Evolutionary conservation across 2,113 vertebrate species (phyloP).

Genomic region (Turnix velox): DNA sequence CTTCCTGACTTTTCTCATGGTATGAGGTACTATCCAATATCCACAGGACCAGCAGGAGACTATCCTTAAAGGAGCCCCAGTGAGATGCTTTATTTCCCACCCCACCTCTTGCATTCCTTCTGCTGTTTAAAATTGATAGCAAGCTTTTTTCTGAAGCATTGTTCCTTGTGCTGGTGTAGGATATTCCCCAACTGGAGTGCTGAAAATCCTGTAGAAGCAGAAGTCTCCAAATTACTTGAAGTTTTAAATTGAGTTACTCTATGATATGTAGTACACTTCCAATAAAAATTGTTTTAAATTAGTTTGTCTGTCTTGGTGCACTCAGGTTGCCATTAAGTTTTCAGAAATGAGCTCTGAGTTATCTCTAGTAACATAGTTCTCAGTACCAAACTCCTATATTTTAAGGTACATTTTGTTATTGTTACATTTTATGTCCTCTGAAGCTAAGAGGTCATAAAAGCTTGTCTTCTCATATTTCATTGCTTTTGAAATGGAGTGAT

Average conservation of each 20-base stretch:
- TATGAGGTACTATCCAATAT: neutral
- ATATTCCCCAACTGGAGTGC: neutral
- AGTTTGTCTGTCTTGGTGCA: neutral
- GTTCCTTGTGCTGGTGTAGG: fast-evolving
- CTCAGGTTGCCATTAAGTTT: neutral
- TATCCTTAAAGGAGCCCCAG: neutral
- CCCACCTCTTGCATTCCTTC: neutral
- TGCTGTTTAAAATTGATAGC: neutral
- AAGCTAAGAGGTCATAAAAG: neutral
- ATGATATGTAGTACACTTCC: fast-evolving
- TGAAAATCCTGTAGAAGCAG: neutral
- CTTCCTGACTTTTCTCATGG: neutral
- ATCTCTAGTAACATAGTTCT: neutral
- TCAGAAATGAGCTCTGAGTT: neutral
- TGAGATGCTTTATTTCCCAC: neutral
- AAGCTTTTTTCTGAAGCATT: neutral
- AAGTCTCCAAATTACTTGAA: neutral
- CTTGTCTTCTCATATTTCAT: neutral
- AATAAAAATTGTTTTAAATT: neutral
- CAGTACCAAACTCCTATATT: neutral
- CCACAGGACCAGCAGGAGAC: neutral
- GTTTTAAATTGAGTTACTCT: neutral
- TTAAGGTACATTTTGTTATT: neutral
- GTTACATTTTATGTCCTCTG: neutral
- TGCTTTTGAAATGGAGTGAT: neutral